phyloP scores from a whole-genome alignment of 2,888 invertebrate genomes.

The Leuctra nigra region DNA sequence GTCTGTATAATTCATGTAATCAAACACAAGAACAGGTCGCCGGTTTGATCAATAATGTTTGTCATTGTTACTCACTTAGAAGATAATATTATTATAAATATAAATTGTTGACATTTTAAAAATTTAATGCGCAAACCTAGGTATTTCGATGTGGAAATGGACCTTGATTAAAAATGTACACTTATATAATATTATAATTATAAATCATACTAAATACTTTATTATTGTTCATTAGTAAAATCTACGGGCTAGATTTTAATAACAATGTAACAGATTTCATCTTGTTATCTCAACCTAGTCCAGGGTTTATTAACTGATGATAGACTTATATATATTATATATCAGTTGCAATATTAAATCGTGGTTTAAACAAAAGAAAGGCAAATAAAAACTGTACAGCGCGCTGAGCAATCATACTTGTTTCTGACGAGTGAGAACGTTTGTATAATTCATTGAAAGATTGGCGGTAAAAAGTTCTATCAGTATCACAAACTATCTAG shows the following conservation, averaged over 20 bases:
- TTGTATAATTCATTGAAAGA: background rate
- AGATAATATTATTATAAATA: conserved; percentile 18
- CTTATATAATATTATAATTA: background rate
- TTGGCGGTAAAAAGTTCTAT: background rate
- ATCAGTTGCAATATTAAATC: background rate
- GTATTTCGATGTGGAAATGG: too few relatives aligned
- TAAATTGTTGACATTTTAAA: conserved; percentile 18
- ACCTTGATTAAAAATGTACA: background rate
- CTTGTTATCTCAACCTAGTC: too few relatives aligned
- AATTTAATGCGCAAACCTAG: conserved; percentile 5
- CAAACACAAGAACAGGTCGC: background rate
- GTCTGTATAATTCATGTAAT: background rate
- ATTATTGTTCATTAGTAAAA: background rate
- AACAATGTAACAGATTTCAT: background rate
- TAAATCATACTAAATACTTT: background rate
- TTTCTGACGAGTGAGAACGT: background rate
- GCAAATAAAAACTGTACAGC: background rate
- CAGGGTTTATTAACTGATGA: too few relatives aligned
- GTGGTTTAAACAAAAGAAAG: background rate
- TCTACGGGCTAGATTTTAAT: background rate
- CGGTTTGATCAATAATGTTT: conserved; percentile 24
- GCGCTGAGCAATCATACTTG: background rate
- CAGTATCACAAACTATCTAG: background rate
- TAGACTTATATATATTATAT: background rate
- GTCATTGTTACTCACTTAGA: conserved; percentile 26